Conservation (phyloP, 1,140 invertebrate species). For the Lepidotrigona ventralis region DNA sequence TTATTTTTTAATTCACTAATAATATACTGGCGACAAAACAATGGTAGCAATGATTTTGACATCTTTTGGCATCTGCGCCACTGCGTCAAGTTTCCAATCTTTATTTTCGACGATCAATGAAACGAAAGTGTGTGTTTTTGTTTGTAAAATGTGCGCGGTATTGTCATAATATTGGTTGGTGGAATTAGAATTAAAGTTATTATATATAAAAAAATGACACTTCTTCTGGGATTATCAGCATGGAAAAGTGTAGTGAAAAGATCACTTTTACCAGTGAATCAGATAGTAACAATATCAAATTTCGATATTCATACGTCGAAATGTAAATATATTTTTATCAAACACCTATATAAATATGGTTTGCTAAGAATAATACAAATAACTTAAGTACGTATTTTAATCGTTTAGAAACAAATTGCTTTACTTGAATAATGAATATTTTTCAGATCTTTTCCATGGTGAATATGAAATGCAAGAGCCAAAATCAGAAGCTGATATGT, state of each 20-base stretch:
- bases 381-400: background rate
- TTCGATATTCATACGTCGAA: slow-evolving; percentile 57
- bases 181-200: background rate
- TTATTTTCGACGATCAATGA: background rate
- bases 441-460: slow-evolving; percentile 83
- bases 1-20: background rate
- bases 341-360: background rate
- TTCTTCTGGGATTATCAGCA: slow-evolving; percentile 39
- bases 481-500: slow-evolving; percentile 95
- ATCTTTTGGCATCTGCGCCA: too few species aligned
- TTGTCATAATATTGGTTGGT: background rate
- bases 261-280: slow-evolving; percentile 29
- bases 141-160: background rate
- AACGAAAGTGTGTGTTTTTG: background rate
- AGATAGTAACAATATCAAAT: slow-evolving; percentile 29
- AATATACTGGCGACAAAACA: background rate
- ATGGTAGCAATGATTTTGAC: background rate
- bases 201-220: slow-evolving; percentile 53
- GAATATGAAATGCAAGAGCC: slow-evolving; percentile 97
- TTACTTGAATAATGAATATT: slow-evolving; percentile 9
- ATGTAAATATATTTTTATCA: slow-evolving; percentile 44
- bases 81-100: slow-evolving; percentile 13
- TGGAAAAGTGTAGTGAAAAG: slow-evolving; percentile 43
- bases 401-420: background rate
- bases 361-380: slow-evolving; percentile 1